Evolutionary conservation across 2,797 vertebrate genomes (phyloP), one percentile per base, ranked within the genome.

Genomic region (Sphenopsis melanotis): DNA sequence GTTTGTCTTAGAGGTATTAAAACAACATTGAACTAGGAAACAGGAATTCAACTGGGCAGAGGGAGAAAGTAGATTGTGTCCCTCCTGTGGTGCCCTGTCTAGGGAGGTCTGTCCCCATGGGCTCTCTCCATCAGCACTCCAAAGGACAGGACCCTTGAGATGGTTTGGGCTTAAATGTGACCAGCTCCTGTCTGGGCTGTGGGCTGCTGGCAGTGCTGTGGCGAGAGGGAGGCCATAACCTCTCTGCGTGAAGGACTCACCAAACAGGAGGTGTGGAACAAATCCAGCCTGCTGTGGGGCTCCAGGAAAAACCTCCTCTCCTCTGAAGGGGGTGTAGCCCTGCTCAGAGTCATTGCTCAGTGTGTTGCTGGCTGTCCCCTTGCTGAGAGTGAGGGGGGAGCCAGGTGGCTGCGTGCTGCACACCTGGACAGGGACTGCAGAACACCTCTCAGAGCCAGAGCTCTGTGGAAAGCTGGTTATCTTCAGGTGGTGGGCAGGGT

Each of bases 361-460:
- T 9, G 0, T 0, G 0, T 2, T 41, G 21, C 72, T 83, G 79
- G 47, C 86, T 46, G 39, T n/a, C 17, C 20, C 55, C 19, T 41
- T 3, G 3, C 49, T 44, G 71, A 75, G 59, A 24, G 26, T 12
- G 57, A 90, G 37, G 75, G 59, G 24, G 23, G 47, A 41, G 21
- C 29, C 2, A 2, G 49, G 41, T 6, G 1, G 53, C 70, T 10
- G 1, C 0, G 0, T 29, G 64, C 76, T 65, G 47, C 18, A 3
- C 1, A 5, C 42, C 47, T 36, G 39, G 36, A 5, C 2, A 6
- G 49, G 4, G 10, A n/a, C 72, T 42, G 47, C 56, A 55, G 44
- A 50, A 19, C 0, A 0, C 24, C 23, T 52, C 18, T n/a, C 3
- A 0, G 50, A 81, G 80, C n/a, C 9, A 1, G 37, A 78, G 37